A percentile compares a stretch with the other conserved stretches of the same genome.
These are phyloP conservation scores for Epirrhoe alternata DNA, from an alignment of 2,888 invertebrate genomes.

Conservation along the genomic window DNA sequence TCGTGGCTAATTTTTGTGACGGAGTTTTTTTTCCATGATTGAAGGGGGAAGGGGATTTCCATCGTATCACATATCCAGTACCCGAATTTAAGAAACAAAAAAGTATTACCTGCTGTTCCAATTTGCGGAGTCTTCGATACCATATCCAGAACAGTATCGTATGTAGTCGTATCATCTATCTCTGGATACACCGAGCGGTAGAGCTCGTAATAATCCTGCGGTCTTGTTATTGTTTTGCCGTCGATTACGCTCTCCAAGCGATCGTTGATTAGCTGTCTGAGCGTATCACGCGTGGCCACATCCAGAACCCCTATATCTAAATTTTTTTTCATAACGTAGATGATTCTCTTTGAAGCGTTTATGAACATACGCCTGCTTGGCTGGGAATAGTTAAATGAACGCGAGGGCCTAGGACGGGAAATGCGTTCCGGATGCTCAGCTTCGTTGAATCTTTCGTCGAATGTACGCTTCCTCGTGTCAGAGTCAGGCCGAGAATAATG, in stretches of 20 bases:
- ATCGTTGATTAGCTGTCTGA: slow-evolving; percentile 8
- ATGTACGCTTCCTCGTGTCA: slow-evolving; percentile 20
- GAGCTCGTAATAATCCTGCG: not conserved
- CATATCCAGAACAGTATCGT: not conserved
- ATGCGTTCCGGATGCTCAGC: slow-evolving; percentile 12
- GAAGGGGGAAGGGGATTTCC: too few relatives aligned
- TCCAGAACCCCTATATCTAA: not conserved
- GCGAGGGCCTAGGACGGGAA: slow-evolving; percentile 2
- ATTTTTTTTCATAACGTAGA: slow-evolving; percentile 3
- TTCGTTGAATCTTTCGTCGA: slow-evolving; percentile 11
- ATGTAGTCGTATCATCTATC: not conserved
- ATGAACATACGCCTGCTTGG: not conserved
- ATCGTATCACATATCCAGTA: not conserved
- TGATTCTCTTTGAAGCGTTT: not conserved
- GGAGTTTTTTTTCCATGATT: too few relatives aligned
- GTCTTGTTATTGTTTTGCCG: slow-evolving; percentile 1
- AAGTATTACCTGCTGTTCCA: slow-evolving; percentile 16
- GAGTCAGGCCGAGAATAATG: not conserved
- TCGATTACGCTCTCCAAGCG: not conserved
- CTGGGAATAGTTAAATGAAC: not conserved
- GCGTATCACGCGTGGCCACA: not conserved
- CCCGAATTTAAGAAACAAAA: not conserved
- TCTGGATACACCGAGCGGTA: slow-evolving; percentile 13
- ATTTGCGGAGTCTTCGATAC: not conserved
- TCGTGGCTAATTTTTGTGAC: too few relatives aligned